Base-by-base conservation (phyloP, 2,888 invertebrate species). In the Xylophagus ater region DNA sequence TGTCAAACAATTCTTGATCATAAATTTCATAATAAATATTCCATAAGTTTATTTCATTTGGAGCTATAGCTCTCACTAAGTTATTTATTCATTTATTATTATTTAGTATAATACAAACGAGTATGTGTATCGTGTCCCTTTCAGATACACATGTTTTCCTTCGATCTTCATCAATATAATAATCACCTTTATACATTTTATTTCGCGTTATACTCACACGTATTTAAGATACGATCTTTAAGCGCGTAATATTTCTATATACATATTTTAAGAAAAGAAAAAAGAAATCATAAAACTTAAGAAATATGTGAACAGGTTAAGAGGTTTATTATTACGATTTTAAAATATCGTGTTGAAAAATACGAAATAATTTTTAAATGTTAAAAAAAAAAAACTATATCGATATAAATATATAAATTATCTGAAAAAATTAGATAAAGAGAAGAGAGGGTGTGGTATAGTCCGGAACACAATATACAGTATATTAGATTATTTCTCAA, bases 21-120 rank as follows among this genome's bases (percentile, higher is more conserved):
- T 49, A 49, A 49, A 49, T 49, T 49, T 42, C 45, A 46, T 48
- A 49, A 49, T 49, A 49, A 49, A 49, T 48, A 49, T 47, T 42
- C 42, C 36, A 42, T 39, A 39, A 42, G 39, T 35, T 39, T 43
- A n/a, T n/a, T 43, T 41, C 34, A 30, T 29, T 34, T 28, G 41
- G n/a, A n/a, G n/a, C n/a, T n/a, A n/a, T n/a, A n/a, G n/a, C n/a
- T n/a, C 35, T 35, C 35, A 26, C 24, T 35, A 25, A 23, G n/a
- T 23, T 17, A 26, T 35, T 35, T 35, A 26, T 35, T 35, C 26
- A 35, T 35, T 26, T 26, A 35, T 26, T 35, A 26, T 25, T 34
- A 21, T 13, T 17, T 6, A 4, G 9, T n/a, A 18, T 9, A 12
- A n/a, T 32, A 13, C 20, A 20, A 2, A 15, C 10, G 32, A n/a